These are phyloP conservation scores for Ambastaia sidthimunki DNA, from an alignment of 2,797 vertebrate genomes.

Conservation along the genomic window DNA sequence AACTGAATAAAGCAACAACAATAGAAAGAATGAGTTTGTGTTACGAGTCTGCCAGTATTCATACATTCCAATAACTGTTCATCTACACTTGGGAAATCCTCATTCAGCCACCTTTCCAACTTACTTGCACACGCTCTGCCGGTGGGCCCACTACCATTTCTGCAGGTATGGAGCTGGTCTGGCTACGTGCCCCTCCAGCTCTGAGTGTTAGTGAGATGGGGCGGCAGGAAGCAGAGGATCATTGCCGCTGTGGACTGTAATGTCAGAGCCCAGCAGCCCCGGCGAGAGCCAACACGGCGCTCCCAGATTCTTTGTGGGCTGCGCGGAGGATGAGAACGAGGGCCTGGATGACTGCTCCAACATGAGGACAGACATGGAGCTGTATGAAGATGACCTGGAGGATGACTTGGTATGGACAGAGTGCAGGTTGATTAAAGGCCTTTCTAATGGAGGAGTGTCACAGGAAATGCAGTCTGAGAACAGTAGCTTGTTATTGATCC, in stretches of 20 bases:
- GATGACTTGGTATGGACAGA: constrained; percentile 79
- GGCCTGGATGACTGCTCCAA: constrained; percentile 75
- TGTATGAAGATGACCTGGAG: constrained; percentile 90
- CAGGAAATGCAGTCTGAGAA: too few species aligned
- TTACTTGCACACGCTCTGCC: constrained; percentile 32
- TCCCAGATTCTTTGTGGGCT: constrained; percentile 97
- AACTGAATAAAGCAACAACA: not conserved
- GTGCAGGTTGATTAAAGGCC: not conserved
- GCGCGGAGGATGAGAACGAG: constrained; percentile 96
- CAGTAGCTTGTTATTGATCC: not conserved
- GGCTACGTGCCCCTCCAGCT: constrained; percentile 52
- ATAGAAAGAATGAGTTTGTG: not conserved
- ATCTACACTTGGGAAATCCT: constrained; percentile 1
- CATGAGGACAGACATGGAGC: constrained; percentile 92
- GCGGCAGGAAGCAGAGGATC: constrained; percentile 81
- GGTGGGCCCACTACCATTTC: constrained; percentile 53
- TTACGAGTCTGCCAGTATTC: not conserved
- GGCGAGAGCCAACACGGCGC: constrained; percentile 86
- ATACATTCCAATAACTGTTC: not conserved
- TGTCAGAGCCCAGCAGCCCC: constrained; percentile 93
- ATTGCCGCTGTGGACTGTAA: constrained; percentile 83
- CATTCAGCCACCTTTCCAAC: not conserved
- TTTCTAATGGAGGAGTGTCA: not conserved
- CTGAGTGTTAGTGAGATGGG: constrained; percentile 79
- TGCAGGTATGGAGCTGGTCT: constrained; percentile 64